Percentiles rank a stretch among this genome's conserved stretches.
Conservation (phyloP, 92 coral and sea anemone species). For the Epizoanthus scotinus region DNA sequence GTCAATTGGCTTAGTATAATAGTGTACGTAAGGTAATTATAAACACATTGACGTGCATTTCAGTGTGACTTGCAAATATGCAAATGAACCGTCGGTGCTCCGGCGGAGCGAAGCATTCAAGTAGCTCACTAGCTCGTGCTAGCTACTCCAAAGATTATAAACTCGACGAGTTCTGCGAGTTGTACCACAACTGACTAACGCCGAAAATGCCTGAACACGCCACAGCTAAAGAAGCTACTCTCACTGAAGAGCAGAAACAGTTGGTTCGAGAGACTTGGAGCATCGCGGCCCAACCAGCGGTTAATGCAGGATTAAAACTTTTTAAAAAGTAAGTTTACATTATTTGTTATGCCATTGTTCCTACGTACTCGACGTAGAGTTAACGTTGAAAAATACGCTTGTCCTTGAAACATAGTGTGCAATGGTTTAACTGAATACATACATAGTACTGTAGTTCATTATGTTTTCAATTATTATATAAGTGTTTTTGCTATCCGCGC, state of each 20-base stretch:
- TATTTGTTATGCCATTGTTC: neutral
- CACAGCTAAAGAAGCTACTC: neutral
- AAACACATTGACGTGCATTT: neutral
- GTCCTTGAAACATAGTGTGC: no score
- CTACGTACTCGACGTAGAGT: no score
- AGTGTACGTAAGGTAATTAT: neutral
- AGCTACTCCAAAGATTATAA: neutral
- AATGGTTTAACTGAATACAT: no score
- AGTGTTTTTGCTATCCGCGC: no score
- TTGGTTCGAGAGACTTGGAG: constrained; percentile 16
- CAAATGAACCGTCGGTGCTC: neutral
- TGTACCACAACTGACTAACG: neutral
- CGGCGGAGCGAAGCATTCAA: no score
- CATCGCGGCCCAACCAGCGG: constrained; percentile 16
- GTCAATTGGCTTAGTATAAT: neutral
- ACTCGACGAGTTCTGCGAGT: neutral
- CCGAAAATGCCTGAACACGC: constrained; percentile 19
- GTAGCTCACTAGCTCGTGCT: neutral
- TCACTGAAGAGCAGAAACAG: constrained; percentile 18
- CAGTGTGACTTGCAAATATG: neutral
- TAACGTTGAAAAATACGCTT: no score
- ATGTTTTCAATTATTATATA: no score
- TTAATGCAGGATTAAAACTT: constrained; percentile 30
- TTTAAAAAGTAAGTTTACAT: constrained; percentile 11
- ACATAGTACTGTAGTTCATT: no score